Evolutionary conservation across 1,140 invertebrate genomes (phyloP).

Genomic region (Drosophila eugracilis): DNA sequence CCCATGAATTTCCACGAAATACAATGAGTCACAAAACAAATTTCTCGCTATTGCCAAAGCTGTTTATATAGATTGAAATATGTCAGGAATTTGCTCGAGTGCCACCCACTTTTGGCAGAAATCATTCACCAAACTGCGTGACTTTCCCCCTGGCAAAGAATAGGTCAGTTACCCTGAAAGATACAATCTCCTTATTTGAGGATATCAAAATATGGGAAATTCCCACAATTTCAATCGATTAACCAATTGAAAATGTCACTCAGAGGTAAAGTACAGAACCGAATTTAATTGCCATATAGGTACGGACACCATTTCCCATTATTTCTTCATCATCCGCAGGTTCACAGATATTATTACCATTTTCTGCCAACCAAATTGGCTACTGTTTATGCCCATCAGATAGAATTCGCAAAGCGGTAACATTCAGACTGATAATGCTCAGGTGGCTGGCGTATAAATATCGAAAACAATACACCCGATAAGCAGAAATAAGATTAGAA

Average conservation of each 20-base stretch:
- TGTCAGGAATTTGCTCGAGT: slow-evolving; percentile 73
- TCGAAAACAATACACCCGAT: slow-evolving; percentile 23
- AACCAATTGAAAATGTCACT: slow-evolving; percentile 14
- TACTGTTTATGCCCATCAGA: slow-evolving; percentile 30
- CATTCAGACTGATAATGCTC: slow-evolving; percentile 27
- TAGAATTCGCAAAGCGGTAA: slow-evolving; percentile 7
- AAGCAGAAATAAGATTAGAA: slow-evolving; percentile 25
- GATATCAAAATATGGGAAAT: slow-evolving; percentile 10
- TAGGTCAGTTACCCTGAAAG: slow-evolving; percentile 59
- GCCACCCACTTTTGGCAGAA: slow-evolving; percentile 39
- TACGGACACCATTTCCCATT: slow-evolving; percentile 3
- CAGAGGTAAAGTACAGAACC: background rate
- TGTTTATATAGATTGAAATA: slow-evolving; percentile 44
- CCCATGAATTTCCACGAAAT: slow-evolving; percentile 69
- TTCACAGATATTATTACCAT: slow-evolving; percentile 7
- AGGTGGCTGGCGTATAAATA: slow-evolving; percentile 28
- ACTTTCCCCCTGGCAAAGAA: slow-evolving; percentile 5
- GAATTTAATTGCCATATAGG: slow-evolving; percentile 9
- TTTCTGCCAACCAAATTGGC: slow-evolving; percentile 16
- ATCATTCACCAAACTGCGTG: slow-evolving; percentile 75
- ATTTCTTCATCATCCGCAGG: slow-evolving; percentile 14
- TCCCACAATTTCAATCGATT: slow-evolving; percentile 13
- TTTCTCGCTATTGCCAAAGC: slow-evolving; percentile 5
- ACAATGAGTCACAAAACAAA: slow-evolving; percentile 55
- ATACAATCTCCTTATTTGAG: slow-evolving; percentile 7